Evolutionary conservation across 2,797 vertebrate genomes (phyloP).

Genomic region (Eutrigla gurnardus): DNA sequence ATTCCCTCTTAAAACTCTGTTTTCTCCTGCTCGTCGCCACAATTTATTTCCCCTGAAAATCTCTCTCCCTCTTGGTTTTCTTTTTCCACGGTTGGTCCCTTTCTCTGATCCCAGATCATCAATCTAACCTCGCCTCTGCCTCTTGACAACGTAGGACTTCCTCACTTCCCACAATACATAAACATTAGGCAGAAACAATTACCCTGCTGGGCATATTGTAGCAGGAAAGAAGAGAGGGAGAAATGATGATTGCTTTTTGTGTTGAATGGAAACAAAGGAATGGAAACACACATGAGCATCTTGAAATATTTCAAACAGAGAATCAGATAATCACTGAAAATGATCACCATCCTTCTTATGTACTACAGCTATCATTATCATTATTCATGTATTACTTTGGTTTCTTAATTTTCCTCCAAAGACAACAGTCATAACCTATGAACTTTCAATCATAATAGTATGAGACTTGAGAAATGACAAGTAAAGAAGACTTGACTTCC

Average conservation of each 20-base stretch:
- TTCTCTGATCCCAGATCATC: constrained; percentile 45
- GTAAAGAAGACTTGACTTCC: constrained; percentile 28
- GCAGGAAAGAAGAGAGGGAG: constrained; percentile 49
- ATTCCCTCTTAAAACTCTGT: constrained; percentile 61
- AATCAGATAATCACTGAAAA: not conserved
- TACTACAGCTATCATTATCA: not conserved
- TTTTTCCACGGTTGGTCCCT: constrained; percentile 25
- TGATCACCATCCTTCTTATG: constrained; percentile 5
- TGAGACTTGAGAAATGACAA: not conserved
- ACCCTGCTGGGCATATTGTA: constrained; percentile 54
- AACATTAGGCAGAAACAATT: constrained; percentile 69
- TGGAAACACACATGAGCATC: constrained; percentile 19
- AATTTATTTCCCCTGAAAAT: constrained; percentile 38
- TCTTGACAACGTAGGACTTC: constrained; percentile 38
- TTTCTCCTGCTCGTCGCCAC: constrained; percentile 51
- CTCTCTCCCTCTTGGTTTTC: constrained; percentile 7
- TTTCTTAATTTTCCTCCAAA: not conserved
- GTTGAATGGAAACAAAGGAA: constrained; percentile 42
- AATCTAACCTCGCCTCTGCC: constrained; percentile 38
- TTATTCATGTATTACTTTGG: constrained; percentile 27
- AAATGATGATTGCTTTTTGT: constrained; percentile 64
- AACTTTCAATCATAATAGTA: not conserved
- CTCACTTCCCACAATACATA: constrained; percentile 49
- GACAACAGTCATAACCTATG: not conserved
- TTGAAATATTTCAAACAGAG: constrained; percentile 9